Evolutionary conservation across 1,140 invertebrate species (phyloP), one percentile per base, ranked within the genome.

Genomic region (Megalopta genalis): DNA sequence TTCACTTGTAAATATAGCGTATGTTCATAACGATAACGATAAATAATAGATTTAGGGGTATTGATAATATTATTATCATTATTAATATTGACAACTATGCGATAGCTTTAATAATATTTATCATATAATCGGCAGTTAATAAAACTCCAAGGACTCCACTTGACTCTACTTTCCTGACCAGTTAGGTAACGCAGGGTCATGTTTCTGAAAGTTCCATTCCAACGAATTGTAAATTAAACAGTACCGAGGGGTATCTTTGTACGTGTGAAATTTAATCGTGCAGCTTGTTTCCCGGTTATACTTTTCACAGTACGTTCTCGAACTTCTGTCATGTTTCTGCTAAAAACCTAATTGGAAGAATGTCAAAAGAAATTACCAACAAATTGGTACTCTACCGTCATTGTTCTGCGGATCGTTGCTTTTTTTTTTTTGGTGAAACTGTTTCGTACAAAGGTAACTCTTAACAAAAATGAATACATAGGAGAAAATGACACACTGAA

Each of bases 1-100:
- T 88, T 90, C 86, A 88, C 87, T 90, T 92, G 92, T 93, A 92
- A 90, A 92, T 93, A 92, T 90, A 91, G 88, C 80, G 84, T 90
- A 90, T 82, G 86, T 69, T 80, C 59, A 85, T 88, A 77, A 88
- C 86, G 86, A 85, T 87, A 82, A 89, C 71, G 73, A 88, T 85
- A 90, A 91, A 89, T 85, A 78, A 91, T 89, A 87, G 87, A 82
- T 79, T 86, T 91, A 90, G 87, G 78, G 78, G 80, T 90, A 91
- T 77, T 74, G 74, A 79, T 90, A 88, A 87, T 87, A 90, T 87
- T 90, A 77, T 86, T 87, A 86, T 88, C 80, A 90, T 80, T 87
- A 88, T 87, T 90, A 89, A 86, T 89, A 91, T 91, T 82, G 83
- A 90, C 71, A 86, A 88, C 80, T 90, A 90, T 89, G 88, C 88